These are phyloP conservation scores for Acleris laterana DNA, from an alignment of 2,888 invertebrate species.

Conservation along the genomic window DNA sequence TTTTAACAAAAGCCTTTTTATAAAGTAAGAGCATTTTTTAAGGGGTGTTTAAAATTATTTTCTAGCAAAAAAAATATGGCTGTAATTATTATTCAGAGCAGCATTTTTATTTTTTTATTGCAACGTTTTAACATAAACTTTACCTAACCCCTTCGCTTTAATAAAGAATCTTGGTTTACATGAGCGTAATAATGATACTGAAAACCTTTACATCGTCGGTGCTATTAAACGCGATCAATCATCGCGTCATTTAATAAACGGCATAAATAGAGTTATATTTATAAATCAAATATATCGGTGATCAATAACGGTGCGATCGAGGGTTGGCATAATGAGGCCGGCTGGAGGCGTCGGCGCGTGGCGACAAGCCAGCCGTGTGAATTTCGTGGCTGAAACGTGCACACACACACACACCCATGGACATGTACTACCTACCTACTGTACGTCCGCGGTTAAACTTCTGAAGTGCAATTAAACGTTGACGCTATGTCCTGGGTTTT, in stretches of 20 bases:
- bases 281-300: slow-evolving; percentile 47
- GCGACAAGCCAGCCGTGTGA: slow-evolving; percentile 70
- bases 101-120: too few species aligned
- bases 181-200: background rate
- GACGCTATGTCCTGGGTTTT: background rate
- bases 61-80: accelerated
- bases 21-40: too few species aligned
- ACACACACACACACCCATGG: slow-evolving; percentile 35
- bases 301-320: slow-evolving; percentile 64
- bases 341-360: slow-evolving; percentile 75
- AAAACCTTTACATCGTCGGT: background rate
- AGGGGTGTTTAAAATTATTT: too few species aligned
- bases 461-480: slow-evolving; percentile 11
- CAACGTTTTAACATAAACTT: too few species aligned
- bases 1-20: too few species aligned
- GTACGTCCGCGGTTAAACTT: background rate
- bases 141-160: too few species aligned
- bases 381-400: slow-evolving; percentile 62
- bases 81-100: too few species aligned
- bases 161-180: background rate
- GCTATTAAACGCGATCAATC: slow-evolving; percentile 24
- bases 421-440: background rate
- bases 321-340: slow-evolving; percentile 71
- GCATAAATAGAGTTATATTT: slow-evolving; percentile 27
- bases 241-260: slow-evolving; percentile 31